Base-by-base conservation (phyloP, 1,140 invertebrate species). In the Lerema accius region DNA sequence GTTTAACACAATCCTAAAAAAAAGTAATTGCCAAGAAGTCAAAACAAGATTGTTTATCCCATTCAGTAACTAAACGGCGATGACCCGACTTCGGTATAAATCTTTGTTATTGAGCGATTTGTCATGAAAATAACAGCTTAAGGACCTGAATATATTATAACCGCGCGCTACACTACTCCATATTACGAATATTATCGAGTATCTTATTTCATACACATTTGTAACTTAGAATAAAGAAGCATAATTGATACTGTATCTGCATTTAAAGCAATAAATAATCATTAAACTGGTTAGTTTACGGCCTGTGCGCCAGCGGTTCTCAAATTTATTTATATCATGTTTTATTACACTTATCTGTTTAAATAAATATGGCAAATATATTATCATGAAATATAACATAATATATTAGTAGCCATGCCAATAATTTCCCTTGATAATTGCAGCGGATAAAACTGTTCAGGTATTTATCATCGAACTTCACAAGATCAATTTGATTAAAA, bases 141-240 rank as follows among this genome's bases (percentile, higher is more conserved):
- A 58, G 28, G 28, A 58, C 28, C 43, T 13, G 26, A 16, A 58
- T 46, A 58, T 32, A 19, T 58, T 58, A 58, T 46, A 37, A 37
- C 43, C 23, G 15, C 23, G 26, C 56, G 56, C 26, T 58, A 58
- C 46, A 58, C 14, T 56, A 56, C 42, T 58, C 55, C 35, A 58
- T 45, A 46, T 58, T 35, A 58, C 42, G 40, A 58, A 46, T 58
- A 49, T 23, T 32, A 42, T 17, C 17, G 17, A 28, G 15, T 58
- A 23, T 59, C 28, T 23, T 46, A 43, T 59, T 59, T 59, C 56
- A 49, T 60, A 49, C 56, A 60, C 56, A 60, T 60, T 60, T 60
- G 56, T 60, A 49, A 60, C 56, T 60, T 60, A 60, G 56, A 60
- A 60, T 60, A 60, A 60, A 60, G 56, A 60, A 60, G 56, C 56